Percentiles rank a stretch among this genome's conserved stretches.
Evolutionary conservation across 2,113 vertebrate species (phyloP).

Genomic region (Hemicordylus capensis): DNA sequence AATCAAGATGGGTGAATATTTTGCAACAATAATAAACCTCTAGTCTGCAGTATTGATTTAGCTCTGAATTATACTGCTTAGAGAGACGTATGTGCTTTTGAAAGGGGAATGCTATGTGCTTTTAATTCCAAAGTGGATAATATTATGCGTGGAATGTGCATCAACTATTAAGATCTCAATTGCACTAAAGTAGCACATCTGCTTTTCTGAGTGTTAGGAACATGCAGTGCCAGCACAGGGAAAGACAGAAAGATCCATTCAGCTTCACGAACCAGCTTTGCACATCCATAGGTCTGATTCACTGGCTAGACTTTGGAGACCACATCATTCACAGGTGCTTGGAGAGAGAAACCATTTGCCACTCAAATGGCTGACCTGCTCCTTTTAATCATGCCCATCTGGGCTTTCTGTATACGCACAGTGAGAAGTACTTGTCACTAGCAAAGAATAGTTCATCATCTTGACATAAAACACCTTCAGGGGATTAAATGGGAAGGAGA

Average conservation of each 20-base stretch:
- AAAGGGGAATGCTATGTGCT: neutral
- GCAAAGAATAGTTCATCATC: conserved; percentile 29
- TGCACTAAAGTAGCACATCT: neutral
- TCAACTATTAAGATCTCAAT: neutral
- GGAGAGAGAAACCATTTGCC: conserved; percentile 31
- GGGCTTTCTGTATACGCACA: neutral
- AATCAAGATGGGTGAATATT: neutral
- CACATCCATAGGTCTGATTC: neutral
- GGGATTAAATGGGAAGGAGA: conserved; percentile 24
- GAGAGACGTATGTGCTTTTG: neutral
- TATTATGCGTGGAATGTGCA: neutral
- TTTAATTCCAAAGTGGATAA: neutral
- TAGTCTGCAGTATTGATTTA: neutral
- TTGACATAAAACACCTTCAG: conserved; percentile 47
- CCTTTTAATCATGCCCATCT: conserved; percentile 39
- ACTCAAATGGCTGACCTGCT: conserved; percentile 20
- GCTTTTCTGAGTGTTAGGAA: neutral
- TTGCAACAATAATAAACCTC: neutral
- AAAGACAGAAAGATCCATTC: neutral
- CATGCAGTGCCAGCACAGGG: neutral
- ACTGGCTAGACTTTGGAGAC: neutral
- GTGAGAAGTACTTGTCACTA: conserved; percentile 42
- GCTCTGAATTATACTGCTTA: neutral
- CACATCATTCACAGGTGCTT: conserved; percentile 28
- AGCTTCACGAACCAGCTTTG: neutral